Evolutionary conservation across 2,797 vertebrate genomes (phyloP).

Genomic region (Leptatherina wallacei): DNA sequence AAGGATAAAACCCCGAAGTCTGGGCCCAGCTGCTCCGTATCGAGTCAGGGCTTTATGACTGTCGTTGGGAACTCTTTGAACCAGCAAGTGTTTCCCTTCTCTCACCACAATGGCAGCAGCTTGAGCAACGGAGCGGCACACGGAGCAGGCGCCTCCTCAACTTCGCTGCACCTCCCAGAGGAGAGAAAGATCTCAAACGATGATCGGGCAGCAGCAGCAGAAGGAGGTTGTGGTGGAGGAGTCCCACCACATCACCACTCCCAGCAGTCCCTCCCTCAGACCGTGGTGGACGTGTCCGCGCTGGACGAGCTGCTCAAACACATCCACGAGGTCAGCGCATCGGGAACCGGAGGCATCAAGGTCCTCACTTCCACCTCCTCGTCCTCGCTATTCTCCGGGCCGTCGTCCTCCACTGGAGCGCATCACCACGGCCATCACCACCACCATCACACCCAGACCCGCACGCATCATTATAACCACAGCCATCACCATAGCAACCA

Average conservation of each 20-base stretch:
- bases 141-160: conserved; percentile 30
- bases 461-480: conserved; percentile 66
- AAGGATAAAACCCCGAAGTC: conserved; percentile 58
- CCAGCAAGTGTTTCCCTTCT: conserved; percentile 73
- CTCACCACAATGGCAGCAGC: conserved; percentile 54
- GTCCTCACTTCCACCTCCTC: conserved; percentile 76
- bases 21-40: conserved; percentile 39
- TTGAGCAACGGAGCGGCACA: conserved; percentile 59
- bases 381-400: conserved; percentile 45
- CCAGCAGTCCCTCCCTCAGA: conserved; percentile 73
- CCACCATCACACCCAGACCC: conserved; percentile 44
- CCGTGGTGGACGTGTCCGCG: conserved; percentile 85
- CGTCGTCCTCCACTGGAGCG: conserved; percentile 36
- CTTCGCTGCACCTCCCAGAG: conserved; percentile 66
- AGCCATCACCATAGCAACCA: conserved; percentile 60
- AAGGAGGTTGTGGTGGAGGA: neutral
- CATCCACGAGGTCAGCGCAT: conserved; percentile 82
- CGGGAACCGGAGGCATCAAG: conserved; percentile 73
- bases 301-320: conserved; percentile 87
- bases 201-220: conserved; percentile 54
- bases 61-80: conserved; percentile 51
- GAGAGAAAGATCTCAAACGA: conserved; percentile 66
- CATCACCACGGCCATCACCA: conserved; percentile 44
- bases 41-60: conserved; percentile 57
- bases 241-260: conserved; percentile 63